Evolutionary conservation across 2,113 vertebrate genomes (phyloP).

Genomic region (Neogale vison): DNA sequence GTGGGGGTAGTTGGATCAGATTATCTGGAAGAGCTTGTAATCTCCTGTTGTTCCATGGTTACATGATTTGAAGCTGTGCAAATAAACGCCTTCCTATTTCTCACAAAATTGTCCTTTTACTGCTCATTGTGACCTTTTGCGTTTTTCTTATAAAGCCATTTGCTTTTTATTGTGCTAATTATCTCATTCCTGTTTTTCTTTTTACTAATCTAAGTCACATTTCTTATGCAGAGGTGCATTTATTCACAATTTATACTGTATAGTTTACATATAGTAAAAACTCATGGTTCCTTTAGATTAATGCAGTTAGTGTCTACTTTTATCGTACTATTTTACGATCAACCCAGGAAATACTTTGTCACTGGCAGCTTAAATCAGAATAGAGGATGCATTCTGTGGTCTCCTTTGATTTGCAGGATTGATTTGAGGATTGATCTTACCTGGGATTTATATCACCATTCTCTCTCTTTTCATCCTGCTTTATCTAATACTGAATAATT

Average conservation of each 20-base stretch:
- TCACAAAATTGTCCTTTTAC: not conserved
- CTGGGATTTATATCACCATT: not conserved
- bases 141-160: not conserved
- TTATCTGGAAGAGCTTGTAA: not conserved
- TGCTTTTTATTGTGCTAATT: not conserved
- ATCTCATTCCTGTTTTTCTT: not conserved
- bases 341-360: not conserved
- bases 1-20: not conserved
- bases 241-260: not conserved
- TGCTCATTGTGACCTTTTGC: not conserved
- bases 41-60: not conserved
- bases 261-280: not conserved
- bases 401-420: not conserved
- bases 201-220: not conserved
- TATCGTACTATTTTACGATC: not conserved
- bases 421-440: not conserved
- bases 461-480: not conserved
- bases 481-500: not conserved
- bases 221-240: not conserved
- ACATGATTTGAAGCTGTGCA: not conserved
- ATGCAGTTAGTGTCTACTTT: not conserved
- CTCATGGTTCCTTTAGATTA: not conserved
- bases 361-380: not conserved
- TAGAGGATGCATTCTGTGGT: not conserved
- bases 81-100: not conserved